Percentiles rank a stretch among this genome's conserved stretches.
These are phyloP conservation scores for Rattus norvegicus DNA, from an alignment of 2,113 vertebrate genomes.

Conservation along the genomic window DNA sequence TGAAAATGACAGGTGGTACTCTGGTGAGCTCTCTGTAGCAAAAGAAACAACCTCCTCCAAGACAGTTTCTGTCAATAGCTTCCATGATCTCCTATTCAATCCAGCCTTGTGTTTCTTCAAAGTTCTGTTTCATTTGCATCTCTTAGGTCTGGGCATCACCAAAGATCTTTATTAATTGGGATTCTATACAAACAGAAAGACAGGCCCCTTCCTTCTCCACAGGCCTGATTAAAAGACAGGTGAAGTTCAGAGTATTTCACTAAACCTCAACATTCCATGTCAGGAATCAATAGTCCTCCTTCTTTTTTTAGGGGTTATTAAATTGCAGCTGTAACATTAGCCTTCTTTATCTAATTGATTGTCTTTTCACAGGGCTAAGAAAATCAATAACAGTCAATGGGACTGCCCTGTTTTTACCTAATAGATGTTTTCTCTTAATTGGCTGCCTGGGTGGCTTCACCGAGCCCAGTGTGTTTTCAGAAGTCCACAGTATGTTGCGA, in stretches of 20 bases:
- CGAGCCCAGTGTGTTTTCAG: conserved; percentile 87
- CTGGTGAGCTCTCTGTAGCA: conserved; percentile 87
- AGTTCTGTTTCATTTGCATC: conserved; percentile 85
- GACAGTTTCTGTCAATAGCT: conserved; percentile 86
- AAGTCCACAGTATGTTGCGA: conserved; percentile 89
- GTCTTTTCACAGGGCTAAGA: conserved; percentile 91
- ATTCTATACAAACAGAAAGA: conserved; percentile 76
- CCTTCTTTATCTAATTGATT: conserved; percentile 93
- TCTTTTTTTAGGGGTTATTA: conserved; percentile 90
- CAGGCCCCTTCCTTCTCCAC: conserved; percentile 73
- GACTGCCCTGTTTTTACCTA: conserved; percentile 90
- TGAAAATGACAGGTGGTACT: conserved; percentile 93
- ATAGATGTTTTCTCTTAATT: conserved; percentile 91
- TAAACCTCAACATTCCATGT: conserved; percentile 87
- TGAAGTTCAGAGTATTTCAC: conserved; percentile 90
- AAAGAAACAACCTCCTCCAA: conserved; percentile 87
- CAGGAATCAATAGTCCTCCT: conserved; percentile 90
- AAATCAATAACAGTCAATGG: conserved; percentile 91
- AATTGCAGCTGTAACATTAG: conserved; percentile 93
- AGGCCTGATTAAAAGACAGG: conserved; percentile 86
- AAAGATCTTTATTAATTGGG: conserved; percentile 76
- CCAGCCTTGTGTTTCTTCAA: conserved; percentile 79
- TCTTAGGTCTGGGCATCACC: conserved; percentile 80
- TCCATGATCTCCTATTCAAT: conserved; percentile 85
- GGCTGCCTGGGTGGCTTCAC: conserved; percentile 89